phyloP scores from a whole-genome alignment of 2,113 vertebrate species.

The Donacobius atricapilla region DNA sequence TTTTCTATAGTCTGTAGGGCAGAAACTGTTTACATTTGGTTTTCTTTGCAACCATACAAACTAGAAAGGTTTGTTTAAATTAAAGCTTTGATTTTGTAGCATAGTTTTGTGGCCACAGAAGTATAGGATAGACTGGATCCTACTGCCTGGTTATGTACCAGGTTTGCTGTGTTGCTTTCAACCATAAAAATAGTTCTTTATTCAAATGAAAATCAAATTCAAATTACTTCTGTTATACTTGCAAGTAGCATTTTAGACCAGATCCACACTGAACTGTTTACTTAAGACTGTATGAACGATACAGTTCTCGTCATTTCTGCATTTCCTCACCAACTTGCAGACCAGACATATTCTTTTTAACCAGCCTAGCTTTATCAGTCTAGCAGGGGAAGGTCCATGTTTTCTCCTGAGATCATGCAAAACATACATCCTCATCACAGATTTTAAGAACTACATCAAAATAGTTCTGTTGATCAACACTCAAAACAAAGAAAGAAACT shows the following conservation, averaged over 20 bases:
- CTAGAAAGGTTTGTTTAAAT: slow-evolving; percentile 17
- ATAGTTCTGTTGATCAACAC: not conserved
- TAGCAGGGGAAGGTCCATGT: not conserved
- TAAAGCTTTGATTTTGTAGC: slow-evolving; percentile 13
- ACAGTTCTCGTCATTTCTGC: not conserved
- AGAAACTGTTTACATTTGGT: not conserved
- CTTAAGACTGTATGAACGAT: not conserved
- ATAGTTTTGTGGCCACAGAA: not conserved
- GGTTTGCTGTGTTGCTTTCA: not conserved
- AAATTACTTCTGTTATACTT: not conserved
- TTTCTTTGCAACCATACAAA: slow-evolving; percentile 1
- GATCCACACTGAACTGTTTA: not conserved
- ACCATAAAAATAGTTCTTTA: not conserved
- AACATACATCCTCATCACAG: not conserved
- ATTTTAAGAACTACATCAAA: not conserved
- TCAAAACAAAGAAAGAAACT: slow-evolving; percentile 60
- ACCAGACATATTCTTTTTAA: not conserved
- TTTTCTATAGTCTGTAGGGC: not conserved
- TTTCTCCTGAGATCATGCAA: not conserved
- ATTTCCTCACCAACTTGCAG: not conserved
- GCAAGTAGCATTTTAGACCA: not conserved
- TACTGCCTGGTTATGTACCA: not conserved
- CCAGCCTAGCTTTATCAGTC: not conserved
- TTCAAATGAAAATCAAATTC: not conserved
- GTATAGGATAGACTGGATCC: not conserved